Percentiles rank a stretch among this genome's conserved stretches.
phyloP scores from a whole-genome alignment of 1,140 invertebrate species.

The Eupeodes corollae region DNA sequence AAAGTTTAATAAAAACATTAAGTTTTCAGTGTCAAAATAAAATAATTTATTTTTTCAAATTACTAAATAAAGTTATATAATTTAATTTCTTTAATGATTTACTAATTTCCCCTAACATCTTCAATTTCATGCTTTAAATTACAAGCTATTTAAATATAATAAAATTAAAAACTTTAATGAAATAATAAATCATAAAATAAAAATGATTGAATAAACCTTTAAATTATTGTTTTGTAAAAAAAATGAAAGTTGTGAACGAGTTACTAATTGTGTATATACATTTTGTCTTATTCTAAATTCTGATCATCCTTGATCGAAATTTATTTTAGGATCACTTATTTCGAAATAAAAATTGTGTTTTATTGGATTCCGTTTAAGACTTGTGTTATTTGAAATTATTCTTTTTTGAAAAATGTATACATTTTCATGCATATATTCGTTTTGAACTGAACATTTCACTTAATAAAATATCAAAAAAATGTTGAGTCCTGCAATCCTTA shows the following conservation, averaged over 20 bases:
- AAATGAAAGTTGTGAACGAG: constrained; percentile 15
- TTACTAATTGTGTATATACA: constrained; percentile 22
- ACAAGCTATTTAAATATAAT: constrained; percentile 46
- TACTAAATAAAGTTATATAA: constrained; percentile 22
- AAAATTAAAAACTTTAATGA: constrained; percentile 34
- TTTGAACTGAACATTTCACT: too few relatives aligned
- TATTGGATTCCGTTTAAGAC: too few relatives aligned
- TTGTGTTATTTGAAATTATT: too few relatives aligned
- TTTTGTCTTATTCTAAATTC: constrained; percentile 38
- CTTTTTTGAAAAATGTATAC: too few relatives aligned
- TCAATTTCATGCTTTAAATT: constrained; percentile 46
- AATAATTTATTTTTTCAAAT: constrained; percentile 42
- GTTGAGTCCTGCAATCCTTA: too few relatives aligned
- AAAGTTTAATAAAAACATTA: constrained; percentile 47
- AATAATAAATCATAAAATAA: constrained; percentile 37
- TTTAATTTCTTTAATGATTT: constrained; percentile 27
- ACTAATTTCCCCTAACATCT: constrained; percentile 43
- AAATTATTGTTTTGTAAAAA: constrained; percentile 36
- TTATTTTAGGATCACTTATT: too few relatives aligned
- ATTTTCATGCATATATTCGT: too few relatives aligned
- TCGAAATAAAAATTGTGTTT: too few relatives aligned
- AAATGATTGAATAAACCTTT: constrained; percentile 40
- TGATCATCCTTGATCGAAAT: constrained; percentile 39
- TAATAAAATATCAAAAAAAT: too few relatives aligned
- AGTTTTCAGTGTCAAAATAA: constrained; percentile 48